Evolutionary conservation across 1,140 invertebrate species (phyloP), one percentile per base, ranked within the genome.

Genomic region (Bombyx mandarina): DNA sequence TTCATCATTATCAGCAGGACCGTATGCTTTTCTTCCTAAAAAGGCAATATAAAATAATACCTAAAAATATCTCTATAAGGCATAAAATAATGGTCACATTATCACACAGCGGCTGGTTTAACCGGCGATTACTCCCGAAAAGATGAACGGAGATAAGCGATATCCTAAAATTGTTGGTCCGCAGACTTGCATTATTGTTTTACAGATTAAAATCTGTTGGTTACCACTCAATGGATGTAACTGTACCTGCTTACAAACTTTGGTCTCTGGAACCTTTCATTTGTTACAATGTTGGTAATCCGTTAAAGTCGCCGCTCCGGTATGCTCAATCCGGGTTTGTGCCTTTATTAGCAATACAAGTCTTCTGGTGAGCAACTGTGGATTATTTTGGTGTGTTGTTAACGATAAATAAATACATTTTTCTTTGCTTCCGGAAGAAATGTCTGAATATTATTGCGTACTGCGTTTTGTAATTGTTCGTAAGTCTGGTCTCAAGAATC

Each of bases 251-350:
- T 54, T 60, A 46, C 56, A 58, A 55, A 56, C 52, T 59, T 57
- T 54, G 26, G 9, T 56, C 22, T 57, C 48, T 59, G 47, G 44
- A 3, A 35, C 26, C 26, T 35, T 35, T 35, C 26, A 35, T 35
- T 5, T 3, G 65, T 58, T 67, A 78, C 76, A 82, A 79, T 73
- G 63, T 69, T 65, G 56, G 63, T 83, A 82, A 84, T 83, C 82
- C 67, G 73, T 73, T 80, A 84, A 82, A 84, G 80, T 83, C 83
- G 80, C 82, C 82, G 82, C 81, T 74, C 61, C 65, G 35, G 46
- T 42, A 46, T 35, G 7, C 50, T 47, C 12, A 47, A 18, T 47
- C 10, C 46, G 46, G 7, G 26, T 35, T 35, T 35, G 26, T 35
- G 26, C 26, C 26, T 35, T 35, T 35, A 35, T 35, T 35, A 35